Conservation (phyloP, 2,888 invertebrate species). For the Neocrepidodera transversa region DNA sequence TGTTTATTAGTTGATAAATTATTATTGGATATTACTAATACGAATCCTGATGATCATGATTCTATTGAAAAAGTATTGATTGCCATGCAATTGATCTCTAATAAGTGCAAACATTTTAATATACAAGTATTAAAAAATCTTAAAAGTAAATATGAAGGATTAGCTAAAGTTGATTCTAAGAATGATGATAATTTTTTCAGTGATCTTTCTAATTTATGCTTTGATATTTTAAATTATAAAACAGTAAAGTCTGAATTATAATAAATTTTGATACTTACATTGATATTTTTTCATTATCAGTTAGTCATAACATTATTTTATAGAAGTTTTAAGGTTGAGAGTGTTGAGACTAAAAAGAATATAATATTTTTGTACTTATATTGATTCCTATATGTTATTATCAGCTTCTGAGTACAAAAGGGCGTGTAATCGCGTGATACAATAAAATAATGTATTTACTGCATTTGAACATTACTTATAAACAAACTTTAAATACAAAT, state of each 20-base stretch:
- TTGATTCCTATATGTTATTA: too few relatives aligned
- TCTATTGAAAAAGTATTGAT: conserved; percentile 56
- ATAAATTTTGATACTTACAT: too few relatives aligned
- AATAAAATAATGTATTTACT: too few relatives aligned
- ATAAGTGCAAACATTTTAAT: conserved; percentile 42
- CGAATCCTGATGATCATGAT: conserved; percentile 58
- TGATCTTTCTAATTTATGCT: conserved; percentile 39
- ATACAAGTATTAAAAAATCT: conserved; percentile 35
- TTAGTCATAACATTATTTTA: too few relatives aligned
- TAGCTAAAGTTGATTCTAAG: conserved; percentile 36
- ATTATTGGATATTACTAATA: conserved; percentile 52
- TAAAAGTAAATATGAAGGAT: conserved; percentile 38
- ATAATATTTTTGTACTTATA: too few relatives aligned
- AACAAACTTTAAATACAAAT: too few relatives aligned
- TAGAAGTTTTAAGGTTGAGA: too few relatives aligned
- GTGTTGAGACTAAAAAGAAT: too few relatives aligned
- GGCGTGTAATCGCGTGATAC: too few relatives aligned
- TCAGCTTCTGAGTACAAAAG: too few relatives aligned
- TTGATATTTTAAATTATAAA: conserved; percentile 36
- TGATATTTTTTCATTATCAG: too few relatives aligned
- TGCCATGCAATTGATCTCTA: conserved; percentile 46
- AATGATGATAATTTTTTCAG: conserved; percentile 39
- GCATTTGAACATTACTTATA: too few relatives aligned
- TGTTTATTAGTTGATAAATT: conserved; percentile 59
- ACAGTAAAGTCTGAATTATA: conserved; percentile 44